A percentile compares a stretch with the other conserved stretches of the same genome.
phyloP scores from a whole-genome alignment of 2,888 invertebrate species.

The Heliconius erato region DNA sequence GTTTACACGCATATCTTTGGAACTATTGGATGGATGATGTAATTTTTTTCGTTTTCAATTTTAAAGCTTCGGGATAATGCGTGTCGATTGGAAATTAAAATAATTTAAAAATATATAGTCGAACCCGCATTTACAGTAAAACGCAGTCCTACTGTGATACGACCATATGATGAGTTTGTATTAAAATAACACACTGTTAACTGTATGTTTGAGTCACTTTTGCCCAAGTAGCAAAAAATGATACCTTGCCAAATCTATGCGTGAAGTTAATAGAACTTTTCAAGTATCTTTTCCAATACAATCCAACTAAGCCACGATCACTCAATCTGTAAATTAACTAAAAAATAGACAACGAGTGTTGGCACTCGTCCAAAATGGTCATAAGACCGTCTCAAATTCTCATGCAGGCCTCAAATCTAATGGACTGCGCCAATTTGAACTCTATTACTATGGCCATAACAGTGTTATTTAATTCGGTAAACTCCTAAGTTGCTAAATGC shows the following conservation, averaged over 20 bases:
- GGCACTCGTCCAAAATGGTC: constrained; percentile 61
- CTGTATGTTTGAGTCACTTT: neutral
- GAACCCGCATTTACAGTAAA: no score
- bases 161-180: no score
- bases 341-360: constrained; percentile 71
- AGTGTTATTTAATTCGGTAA: constrained; percentile 15
- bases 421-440: constrained; percentile 31
- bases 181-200: no score
- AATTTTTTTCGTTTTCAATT: no score
- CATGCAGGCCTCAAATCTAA: constrained; percentile 55
- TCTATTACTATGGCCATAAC: constrained; percentile 32
- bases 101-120: no score
- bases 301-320: constrained; percentile 24
- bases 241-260: neutral
- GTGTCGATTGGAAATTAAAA: no score
- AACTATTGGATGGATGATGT: no score
- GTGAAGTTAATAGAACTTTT: constrained; percentile 13
- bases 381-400: constrained; percentile 65
- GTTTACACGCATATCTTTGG: no score
- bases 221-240: neutral
- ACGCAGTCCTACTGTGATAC: no score
- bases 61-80: no score
- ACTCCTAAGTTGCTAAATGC: constrained; percentile 35
- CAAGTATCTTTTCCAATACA: neutral
- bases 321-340: constrained; percentile 72